A percentile compares a stretch with the other conserved stretches of the same genome.
Evolutionary conservation across 2,888 invertebrate genomes (phyloP).

Genomic region (Panzeria rudis): DNA sequence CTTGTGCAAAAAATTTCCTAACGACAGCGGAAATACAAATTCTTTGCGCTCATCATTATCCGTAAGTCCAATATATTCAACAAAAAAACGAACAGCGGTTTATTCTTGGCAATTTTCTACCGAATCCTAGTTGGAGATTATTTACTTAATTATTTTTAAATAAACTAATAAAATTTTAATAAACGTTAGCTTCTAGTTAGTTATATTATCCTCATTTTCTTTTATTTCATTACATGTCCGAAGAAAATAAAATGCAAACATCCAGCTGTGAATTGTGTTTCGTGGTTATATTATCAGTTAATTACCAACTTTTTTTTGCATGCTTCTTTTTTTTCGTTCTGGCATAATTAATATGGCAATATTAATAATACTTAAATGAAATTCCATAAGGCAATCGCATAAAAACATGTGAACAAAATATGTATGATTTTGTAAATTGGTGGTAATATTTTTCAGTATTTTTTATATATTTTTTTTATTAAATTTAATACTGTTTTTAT

Average conservation of each 20-base stretch:
- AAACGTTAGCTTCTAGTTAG: not conserved
- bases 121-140: constrained; percentile 37
- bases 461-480: not conserved
- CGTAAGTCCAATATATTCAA: constrained; percentile 41
- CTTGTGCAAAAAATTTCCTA: constrained; percentile 41
- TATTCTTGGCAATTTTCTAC: constrained; percentile 63
- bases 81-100: constrained; percentile 27
- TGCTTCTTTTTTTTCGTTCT: not conserved
- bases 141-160: constrained; percentile 7
- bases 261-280: constrained; percentile 51
- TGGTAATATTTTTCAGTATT: not conserved
- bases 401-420: not conserved
- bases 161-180: constrained; percentile 5
- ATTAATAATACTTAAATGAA: constrained; percentile 62
- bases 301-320: constrained; percentile 45
- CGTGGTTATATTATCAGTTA: constrained; percentile 61
- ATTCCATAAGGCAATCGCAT: constrained; percentile 5
- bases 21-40: not conserved
- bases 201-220: not conserved
- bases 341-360: constrained; percentile 62
- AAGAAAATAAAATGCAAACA: constrained; percentile 18
- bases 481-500: not conserved
- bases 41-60: constrained; percentile 11
- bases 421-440: constrained; percentile 1
- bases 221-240: not conserved